These are phyloP conservation scores for Hirtodrosophila trivittata DNA, from an alignment of 2,888 invertebrate genomes.

Conservation along the genomic window DNA sequence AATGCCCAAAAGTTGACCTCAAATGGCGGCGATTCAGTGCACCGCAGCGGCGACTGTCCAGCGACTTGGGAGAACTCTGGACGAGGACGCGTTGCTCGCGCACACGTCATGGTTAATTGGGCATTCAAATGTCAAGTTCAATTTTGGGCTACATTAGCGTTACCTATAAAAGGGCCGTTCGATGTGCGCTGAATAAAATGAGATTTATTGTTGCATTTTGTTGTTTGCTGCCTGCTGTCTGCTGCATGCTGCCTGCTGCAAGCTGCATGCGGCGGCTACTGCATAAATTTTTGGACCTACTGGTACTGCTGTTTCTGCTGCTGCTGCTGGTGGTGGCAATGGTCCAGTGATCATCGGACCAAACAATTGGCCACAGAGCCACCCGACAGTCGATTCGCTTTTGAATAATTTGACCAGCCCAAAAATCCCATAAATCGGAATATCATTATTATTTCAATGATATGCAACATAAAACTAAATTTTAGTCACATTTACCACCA, in stretches of 20 bases:
- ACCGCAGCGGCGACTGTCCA: slow-evolving; percentile 20
- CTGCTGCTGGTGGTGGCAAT: slow-evolving; percentile 62
- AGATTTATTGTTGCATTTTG: slow-evolving; percentile 82
- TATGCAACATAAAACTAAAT: background rate
- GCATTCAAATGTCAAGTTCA: slow-evolving; percentile 84
- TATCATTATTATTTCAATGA: slow-evolving; percentile 57
- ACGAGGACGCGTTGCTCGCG: slow-evolving; percentile 37
- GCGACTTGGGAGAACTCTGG: slow-evolving; percentile 1
- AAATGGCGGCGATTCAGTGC: slow-evolving; percentile 28
- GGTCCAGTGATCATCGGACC: slow-evolving; percentile 59
- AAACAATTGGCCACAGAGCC: slow-evolving; percentile 51
- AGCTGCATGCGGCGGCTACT: slow-evolving; percentile 8
- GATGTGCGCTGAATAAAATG: slow-evolving; percentile 76
- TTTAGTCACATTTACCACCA: too few species aligned
- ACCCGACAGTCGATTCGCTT: slow-evolving; percentile 29
- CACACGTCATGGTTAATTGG: slow-evolving; percentile 82
- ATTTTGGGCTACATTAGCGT: slow-evolving; percentile 83
- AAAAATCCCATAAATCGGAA: slow-evolving; percentile 57
- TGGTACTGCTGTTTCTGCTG: too few species aligned
- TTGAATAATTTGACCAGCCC: slow-evolving; percentile 63
- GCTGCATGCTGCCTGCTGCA: slow-evolving; percentile 5
- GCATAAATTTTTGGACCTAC: slow-evolving; percentile 40
- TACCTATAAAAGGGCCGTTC: slow-evolving; percentile 83
- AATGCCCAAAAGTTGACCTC: slow-evolving; percentile 70
- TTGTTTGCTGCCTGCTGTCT: slow-evolving; percentile 45